Evolutionary conservation across 2,797 vertebrate species (phyloP), one percentile per base, ranked within the genome.

Genomic region (Toxotes lorentzi): DNA sequence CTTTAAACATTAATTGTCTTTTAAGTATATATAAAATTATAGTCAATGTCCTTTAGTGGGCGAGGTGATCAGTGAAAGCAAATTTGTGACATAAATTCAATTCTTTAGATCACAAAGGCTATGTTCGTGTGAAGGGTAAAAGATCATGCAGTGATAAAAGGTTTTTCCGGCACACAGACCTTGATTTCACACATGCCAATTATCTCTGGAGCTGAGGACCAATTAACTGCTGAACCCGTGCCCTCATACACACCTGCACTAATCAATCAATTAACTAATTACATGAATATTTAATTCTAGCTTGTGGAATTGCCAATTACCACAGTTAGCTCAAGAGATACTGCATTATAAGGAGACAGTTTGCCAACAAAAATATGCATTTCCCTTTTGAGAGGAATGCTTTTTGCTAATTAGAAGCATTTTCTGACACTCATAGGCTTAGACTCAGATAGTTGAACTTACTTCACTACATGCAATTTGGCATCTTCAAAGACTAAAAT

Each of bases 261-360:
- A 93, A 93, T 93, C 94, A 93, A 92, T 93, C 93, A 93, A 94
- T 94, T 93, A 94, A 88, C 88, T 92, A 92, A 92, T 90, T 88
- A 92, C 86, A 92, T 89, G 80, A 92, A 93, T 91, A 86, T 91
- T 93, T 93, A 86, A 94, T 90, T 67, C 64, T n/a, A 73, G 56
- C 84, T 85, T 86, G 90, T 89, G 63, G 70, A 92, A 90, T 88
- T 79, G 84, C 83, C 92, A 94, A 94, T 95, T 94, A 94, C 45
- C 54, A 35, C 9, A 17, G 66, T 86, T 63, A 67, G 82, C 73
- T 73, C 50, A 60, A 58, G 71, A 81, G 64, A 84, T 65, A 61
- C 3, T 60, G 71, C 48, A 73, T 81, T 77, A 69, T 47, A 63
- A 82, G 72, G 70, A 79, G 82, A 82, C 54, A 50, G 78, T 56